phyloP scores from a whole-genome alignment of 2,797 vertebrate species.

The Myotis myotis region DNA sequence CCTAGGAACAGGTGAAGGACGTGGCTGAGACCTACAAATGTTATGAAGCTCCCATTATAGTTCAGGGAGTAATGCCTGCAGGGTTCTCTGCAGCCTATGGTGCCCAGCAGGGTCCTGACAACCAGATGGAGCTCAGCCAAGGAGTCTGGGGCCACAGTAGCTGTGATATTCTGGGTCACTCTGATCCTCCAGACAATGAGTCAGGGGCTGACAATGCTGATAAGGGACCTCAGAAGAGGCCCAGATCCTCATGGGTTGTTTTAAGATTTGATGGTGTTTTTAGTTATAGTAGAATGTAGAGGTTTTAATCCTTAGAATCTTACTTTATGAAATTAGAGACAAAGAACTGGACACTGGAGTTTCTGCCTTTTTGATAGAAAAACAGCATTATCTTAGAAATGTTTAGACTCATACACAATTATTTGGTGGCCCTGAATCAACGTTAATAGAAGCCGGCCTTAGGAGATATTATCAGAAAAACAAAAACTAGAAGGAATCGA shows the following conservation, averaged over 20 bases:
- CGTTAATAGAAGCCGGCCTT: background rate
- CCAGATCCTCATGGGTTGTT: background rate
- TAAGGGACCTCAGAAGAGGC: background rate
- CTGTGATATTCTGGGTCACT: background rate
- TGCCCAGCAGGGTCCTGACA: background rate
- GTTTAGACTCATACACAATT: background rate
- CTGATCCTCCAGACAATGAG: background rate
- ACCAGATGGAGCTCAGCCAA: background rate
- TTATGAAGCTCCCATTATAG: background rate
- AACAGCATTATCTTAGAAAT: background rate
- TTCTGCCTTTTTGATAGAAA: background rate
- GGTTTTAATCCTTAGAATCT: background rate
- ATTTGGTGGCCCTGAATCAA: background rate
- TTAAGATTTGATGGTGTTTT: background rate
- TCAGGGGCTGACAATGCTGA: background rate
- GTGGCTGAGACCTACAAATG: background rate
- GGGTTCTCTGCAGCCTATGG: background rate
- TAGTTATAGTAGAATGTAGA: background rate
- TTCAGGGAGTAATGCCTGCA: background rate
- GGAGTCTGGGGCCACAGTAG: too few species aligned
- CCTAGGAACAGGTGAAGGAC: background rate
- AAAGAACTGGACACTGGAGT: background rate
- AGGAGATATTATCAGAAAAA: background rate
- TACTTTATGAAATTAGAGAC: background rate
- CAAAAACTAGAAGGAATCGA: background rate